Evolutionary conservation across 2,113 vertebrate species (phyloP), one percentile per base, ranked within the genome.

Genomic region (Pardalotus punctatus): DNA sequence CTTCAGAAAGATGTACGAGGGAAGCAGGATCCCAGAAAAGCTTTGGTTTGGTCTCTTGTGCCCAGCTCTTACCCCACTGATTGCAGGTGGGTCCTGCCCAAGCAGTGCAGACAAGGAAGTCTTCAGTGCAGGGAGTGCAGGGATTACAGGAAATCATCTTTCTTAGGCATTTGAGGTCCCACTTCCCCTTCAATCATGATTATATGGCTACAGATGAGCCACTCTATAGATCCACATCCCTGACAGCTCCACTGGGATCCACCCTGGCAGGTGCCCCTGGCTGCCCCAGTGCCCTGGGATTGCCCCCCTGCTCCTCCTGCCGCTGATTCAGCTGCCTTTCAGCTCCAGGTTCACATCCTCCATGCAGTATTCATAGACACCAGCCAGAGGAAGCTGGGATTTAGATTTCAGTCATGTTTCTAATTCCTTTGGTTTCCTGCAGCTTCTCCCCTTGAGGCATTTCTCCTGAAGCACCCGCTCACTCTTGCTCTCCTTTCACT

Each of bases 341-440:
- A 15, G 36, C 73, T 76, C 21, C 57, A 1, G 15, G 45, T 18
- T 82, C 76, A 42, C 57, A 45, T 73, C 66, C 45, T 20, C 4
- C n/a, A 18, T 4, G 24, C 27, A 27, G 2, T 2, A 14, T 57
- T 70, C 35, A 18, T 6, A 45, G 53, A 38, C 3, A 48, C 9
- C 31, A n/a, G 70, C 35, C 85, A 70, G 70, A 60, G 69, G 50
- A 93, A 80, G 51, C 54, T 78, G 81, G 29, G n/a, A 77, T 95
- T 96, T 88, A 73, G 62, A 91, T 88, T 83, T 81, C 83, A 91
- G 50, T 88, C 64, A 8, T 93, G 82, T 89, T 80, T 80, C 54
- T 43, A 38, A 56, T 76, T 76, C 78, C 72, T 77, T 72, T 91
- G 71, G 81, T 81, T 95, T 66, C 58, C 61, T 23, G 22, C 31